Conservation (phyloP, 1,140 invertebrate genomes). For the Brachionus sp. region DNA sequence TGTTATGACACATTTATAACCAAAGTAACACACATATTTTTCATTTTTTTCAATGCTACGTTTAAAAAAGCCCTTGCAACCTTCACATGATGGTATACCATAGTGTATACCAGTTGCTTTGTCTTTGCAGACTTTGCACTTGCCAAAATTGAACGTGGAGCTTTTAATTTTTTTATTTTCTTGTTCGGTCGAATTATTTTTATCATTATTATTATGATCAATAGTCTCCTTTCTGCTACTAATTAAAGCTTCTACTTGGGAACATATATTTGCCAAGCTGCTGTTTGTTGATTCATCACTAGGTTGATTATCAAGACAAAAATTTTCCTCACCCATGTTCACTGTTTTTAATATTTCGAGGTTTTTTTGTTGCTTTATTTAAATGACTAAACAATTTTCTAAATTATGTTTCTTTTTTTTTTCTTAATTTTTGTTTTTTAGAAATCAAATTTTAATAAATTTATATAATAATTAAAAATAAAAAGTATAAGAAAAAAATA, state of each 20-base stretch:
- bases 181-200: background rate
- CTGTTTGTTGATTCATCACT: background rate
- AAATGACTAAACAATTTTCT: background rate
- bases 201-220: background rate
- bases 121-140: slow-evolving; percentile 58
- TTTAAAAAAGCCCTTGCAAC: slow-evolving; percentile 59
- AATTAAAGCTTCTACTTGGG: background rate
- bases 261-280: background rate
- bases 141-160: slow-evolving; percentile 25
- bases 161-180: background rate
- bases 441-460: background rate
- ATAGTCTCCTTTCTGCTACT: background rate
- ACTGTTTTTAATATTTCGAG: background rate
- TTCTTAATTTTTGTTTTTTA: background rate
- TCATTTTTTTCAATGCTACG: slow-evolving; percentile 59
- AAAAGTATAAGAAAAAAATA: background rate
- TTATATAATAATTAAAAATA: background rate
- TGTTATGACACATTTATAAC: slow-evolving; percentile 57
- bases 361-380: background rate
- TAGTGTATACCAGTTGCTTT: slow-evolving; percentile 60
- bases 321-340: background rate
- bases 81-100: slow-evolving; percentile 59
- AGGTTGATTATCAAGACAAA: background rate
- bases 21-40: slow-evolving; percentile 59
- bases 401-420: background rate